These are phyloP conservation scores for Eptatretus burgeri DNA, from an alignment of 2,113 vertebrate species.

Conservation along the genomic window DNA sequence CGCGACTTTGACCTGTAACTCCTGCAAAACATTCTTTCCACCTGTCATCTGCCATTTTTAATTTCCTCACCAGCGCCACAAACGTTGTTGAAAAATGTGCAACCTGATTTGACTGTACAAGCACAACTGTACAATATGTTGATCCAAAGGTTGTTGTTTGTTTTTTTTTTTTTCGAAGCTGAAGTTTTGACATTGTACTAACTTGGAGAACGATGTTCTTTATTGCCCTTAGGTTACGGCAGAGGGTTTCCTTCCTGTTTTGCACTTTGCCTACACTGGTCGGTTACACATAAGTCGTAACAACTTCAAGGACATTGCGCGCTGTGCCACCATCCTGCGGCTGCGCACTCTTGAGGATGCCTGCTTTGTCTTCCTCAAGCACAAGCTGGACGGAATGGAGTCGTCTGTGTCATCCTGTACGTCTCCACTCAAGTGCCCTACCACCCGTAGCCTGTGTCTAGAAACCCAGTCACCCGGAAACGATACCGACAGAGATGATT, in stretches of 20 bases:
- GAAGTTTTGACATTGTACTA: background rate
- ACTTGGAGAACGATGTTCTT: background rate
- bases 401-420: too few relatives aligned
- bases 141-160: background rate
- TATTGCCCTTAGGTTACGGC: slow-evolving; percentile 39
- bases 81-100: background rate
- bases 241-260: slow-evolving; percentile 62
- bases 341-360: slow-evolving; percentile 52
- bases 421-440: too few relatives aligned
- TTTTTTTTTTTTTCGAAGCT: background rate
- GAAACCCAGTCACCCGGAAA: too few relatives aligned
- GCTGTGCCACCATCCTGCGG: slow-evolving; percentile 42
- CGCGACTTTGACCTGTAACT: too few relatives aligned
- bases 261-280: slow-evolving; percentile 79
- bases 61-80: background rate
- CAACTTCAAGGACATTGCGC: slow-evolving; percentile 53
- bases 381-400: slow-evolving; percentile 24
- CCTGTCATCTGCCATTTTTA: background rate
- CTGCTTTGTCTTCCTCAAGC: slow-evolving; percentile 71
- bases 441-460: too few relatives aligned
- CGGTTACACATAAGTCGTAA: slow-evolving; percentile 63
- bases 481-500: too few relatives aligned
- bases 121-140: background rate
- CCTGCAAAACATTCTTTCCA: background rate
- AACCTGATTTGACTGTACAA: background rate